Evolutionary conservation across 1,140 invertebrate species (phyloP), one percentile per base, ranked within the genome.

Genomic region (Palaemon carinicauda): DNA sequence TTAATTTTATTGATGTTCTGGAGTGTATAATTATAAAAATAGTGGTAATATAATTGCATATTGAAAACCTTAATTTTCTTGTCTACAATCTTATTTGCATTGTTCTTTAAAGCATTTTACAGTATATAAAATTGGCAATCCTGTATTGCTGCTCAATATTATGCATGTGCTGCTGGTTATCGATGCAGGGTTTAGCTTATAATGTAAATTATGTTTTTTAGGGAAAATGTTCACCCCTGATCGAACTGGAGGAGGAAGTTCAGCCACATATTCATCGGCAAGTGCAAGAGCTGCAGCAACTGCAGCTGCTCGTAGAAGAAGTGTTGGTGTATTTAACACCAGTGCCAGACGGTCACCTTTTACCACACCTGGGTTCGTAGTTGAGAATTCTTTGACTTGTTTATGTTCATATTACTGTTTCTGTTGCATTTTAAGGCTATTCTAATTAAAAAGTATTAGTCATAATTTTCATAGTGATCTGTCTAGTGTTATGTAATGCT

Each of bases 231-330:
- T 56, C 31, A 83, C 71, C 21, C 81, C 71, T 21, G 81, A 83
- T n/a, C 69, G 81, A 17, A 71, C 69, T 19, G 69, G 69, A 14
- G 80, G 51, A n/a, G 80, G 69, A 33, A 29, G 14, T 50, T 19
- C 14, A 15, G 41, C 51, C 15, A 19, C 81, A 17, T 83, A 56
- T 56, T 75, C 81, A 19, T 83, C 81, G 21, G 81, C 81, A 17
- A 83, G 81, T 60, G 81, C 81, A 54, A 75, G 81, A 33, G 81
- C 73, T 24, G 81, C 81, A 24, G 81, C 81, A 15, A 71, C 81
- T 27, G 60, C 60, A 19, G 60, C 60, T 24, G 60, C 60, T 14
- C 81, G 81, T 29, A 83, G 81, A 50, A 33, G 81, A 15, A 83
- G 81, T 54, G 17, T 53, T 31, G 71, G 71, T 33, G 52, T 74